Evolutionary conservation across 1,140 invertebrate species (phyloP).

Genomic region (Ooceraea biroi): DNA sequence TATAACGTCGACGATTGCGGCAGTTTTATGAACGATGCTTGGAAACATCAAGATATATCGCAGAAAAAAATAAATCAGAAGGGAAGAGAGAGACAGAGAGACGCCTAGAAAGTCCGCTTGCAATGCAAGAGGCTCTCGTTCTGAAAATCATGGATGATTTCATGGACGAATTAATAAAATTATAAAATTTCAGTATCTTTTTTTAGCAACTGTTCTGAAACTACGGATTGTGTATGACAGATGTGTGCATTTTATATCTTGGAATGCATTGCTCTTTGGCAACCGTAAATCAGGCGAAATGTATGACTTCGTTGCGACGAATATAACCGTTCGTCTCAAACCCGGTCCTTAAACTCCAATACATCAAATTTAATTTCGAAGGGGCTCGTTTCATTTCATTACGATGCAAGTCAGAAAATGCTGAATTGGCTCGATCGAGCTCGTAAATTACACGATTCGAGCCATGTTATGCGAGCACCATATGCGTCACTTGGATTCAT

Average conservation of each 20-base stretch:
- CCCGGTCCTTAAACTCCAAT: not conserved
- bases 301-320: not conserved
- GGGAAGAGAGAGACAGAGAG: not conserved
- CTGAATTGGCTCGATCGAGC: not conserved
- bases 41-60: conserved; percentile 6
- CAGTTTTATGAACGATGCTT: conserved; percentile 29
- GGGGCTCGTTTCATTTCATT: not conserved
- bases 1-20: not conserved
- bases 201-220: too few relatives aligned
- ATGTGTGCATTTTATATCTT: too few relatives aligned
- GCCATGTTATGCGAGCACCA: conserved; percentile 13
- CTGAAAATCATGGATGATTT: too few relatives aligned
- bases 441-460: conserved; percentile 14
- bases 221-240: too few relatives aligned
- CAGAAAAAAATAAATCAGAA: conserved; percentile 2
- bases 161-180: too few relatives aligned
- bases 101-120: too few relatives aligned
- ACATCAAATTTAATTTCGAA: conserved; percentile 23
- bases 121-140: not conserved
- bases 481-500: conserved; percentile 33
- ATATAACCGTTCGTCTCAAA: not conserved
- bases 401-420: conserved; percentile 7
- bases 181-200: too few relatives aligned
- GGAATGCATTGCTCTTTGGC: too few relatives aligned
- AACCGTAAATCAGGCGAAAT: not conserved